Evolutionary conservation across 2,888 invertebrate genomes (phyloP), one percentile per base, ranked within the genome.

Genomic region (Chydorus sphaericus): DNA sequence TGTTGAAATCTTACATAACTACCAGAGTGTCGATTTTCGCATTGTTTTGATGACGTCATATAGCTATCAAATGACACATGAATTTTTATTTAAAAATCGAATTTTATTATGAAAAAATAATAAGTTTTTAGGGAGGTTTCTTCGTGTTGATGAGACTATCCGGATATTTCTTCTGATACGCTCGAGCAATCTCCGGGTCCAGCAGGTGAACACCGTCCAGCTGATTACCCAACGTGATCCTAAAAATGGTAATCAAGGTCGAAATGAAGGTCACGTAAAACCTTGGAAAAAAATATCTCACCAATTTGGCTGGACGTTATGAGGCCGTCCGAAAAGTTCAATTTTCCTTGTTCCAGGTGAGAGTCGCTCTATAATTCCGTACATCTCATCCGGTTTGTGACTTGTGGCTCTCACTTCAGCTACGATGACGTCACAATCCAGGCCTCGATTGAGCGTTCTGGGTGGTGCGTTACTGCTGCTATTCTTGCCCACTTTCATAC

Each of bases 241-340:
- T 73, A 62, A 11, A 61, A 62, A 28, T 36, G 18, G 18, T 44
- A 23, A 44, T 5, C 26, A 26, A n/a, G 28, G 28, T 44, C n/a
- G 44, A 44, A 44, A 44, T 44, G 44, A 44, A 44, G 44, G 44
- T 44, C 44, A 44, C n/a, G n/a, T n/a, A n/a, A n/a, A n/a, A n/a
- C n/a, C n/a, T n/a, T n/a, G n/a, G n/a, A 44, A 8, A 10, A 23
- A 29, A 28, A 14, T 28, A 52, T 23, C 52, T n/a, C 62, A 83
- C 97, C 96, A 97, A 68, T 97, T 97, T 0, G 94, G 96, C 69
- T 97, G 96, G 1, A 96, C 88, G 67, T 97, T 97, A 69, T 97
- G 96, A 0, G 93, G 93, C 56, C 97, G 74, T 0, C 97, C 97
- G 68, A 97, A 97, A 16, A 97, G 73, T 71, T 97, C 97, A 58